Evolutionary conservation across 35 echinoderm and acorn worm species (phyloP), one percentile per base, ranked within the genome.

Genomic region (Hemicentrotus pulcherrimus): DNA sequence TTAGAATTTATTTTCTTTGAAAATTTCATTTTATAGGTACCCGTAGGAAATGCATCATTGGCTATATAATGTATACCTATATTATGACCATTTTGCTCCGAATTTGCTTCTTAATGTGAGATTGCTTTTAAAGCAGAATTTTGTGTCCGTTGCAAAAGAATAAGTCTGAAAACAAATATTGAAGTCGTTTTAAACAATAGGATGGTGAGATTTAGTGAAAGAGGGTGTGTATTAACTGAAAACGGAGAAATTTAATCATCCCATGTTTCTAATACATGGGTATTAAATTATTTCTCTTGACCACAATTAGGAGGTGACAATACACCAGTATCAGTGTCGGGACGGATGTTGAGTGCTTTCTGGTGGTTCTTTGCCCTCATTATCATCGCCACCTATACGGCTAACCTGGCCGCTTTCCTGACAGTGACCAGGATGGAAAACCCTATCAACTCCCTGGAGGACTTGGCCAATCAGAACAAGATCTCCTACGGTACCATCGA

Each of bases 331-430:
- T 99, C 98, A 9, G 96, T 99, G 55, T 99, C 98, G 31, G 98
- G 98, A 28, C 48, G 98, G 16, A 97, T 98, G 22, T 92, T 99
- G 45, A 99, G 98, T 94, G 98, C 98, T 5, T 98, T 98, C 94
- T 99, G 98, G 98, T 99, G 98, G 98, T 98, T 99, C 86, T 99
- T 99, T 65, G 97, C 98, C 18, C 94, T 99, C 31, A 99, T 99
- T 22, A 97, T 99, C 22, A 99, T 96, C 14, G 98, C 98, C 4
- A 99, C 98, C 2, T 99, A 99, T 47, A 99, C 98, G 6, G 98
- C 98, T 15, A 99, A 99, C 94, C 91, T 99, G 5, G 98, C 98
- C 31, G 98, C 98, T 19, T 99, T 99, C 94, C 95, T 99, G 48
- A 99, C 98, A 4, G 98, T 99, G 14, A 98, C 97, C 19, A 92